Evolutionary conservation across 2,888 invertebrate species (phyloP), one percentile per base, ranked within the genome.

Genomic region (Pollenia angustigena): DNA sequence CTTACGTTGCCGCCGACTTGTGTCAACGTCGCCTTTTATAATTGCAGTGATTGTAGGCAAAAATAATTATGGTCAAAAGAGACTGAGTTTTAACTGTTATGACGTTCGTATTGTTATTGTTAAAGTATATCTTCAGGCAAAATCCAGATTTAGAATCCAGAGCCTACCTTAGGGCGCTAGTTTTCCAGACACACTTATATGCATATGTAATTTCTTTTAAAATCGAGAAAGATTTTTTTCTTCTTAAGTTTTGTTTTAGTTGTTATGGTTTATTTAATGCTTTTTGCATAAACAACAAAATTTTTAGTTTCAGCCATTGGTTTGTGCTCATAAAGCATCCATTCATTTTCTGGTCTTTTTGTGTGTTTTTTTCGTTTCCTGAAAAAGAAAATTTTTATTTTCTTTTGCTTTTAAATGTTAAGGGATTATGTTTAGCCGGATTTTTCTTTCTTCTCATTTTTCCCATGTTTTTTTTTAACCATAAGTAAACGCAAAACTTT

Each of bases 401-500:
- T 32, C 56, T 81, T 66, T 32, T 32, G 32, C 32, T 32, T 80
- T 79, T 66, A 42, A 74, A 81, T 72, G 87, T 71, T 84, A 56
- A 81, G 84, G 87, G 87, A 87, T 87, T 87, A 87, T 87, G 83
- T 74, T 83, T 78, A 78, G 72, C 84, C 84, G 68, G 81, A 69
- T 54, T 52, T 72, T 74, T 81, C 46, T 74, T 52, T 56, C 7
- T 78, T 32, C 58, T n/a, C 9, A 12, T 44, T 18, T 76, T 69
- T 78, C 11, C 44, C 16, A 8, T 58, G 8, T 52, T 46, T 44
- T 64, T 64, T 56, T 68, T 48, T 32, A 32, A 81, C 71, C 81
- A 40, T 74, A 81, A 87, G 83, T 80, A 85, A 88, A 85, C 68
- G 68, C 64, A 81, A 88, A 88, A 88, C 78, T 88, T 88, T 85